Conservation (phyloP, 2,113 vertebrate species). For the Chaetorhynchus papuensis region DNA sequence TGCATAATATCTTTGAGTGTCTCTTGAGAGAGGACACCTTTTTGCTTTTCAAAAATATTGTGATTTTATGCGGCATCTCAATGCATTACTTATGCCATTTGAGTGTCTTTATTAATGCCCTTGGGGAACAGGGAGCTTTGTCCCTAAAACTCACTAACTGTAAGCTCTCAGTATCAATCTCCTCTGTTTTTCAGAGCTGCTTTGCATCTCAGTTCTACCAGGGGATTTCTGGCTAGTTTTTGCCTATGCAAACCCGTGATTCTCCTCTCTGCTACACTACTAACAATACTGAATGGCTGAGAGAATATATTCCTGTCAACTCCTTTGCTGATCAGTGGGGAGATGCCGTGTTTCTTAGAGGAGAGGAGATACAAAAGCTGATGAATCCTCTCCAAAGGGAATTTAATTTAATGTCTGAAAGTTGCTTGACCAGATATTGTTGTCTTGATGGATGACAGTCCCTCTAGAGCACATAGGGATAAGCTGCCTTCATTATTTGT, state of each 20-base stretch:
- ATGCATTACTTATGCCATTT: neutral
- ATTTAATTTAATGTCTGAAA: constrained; percentile 17
- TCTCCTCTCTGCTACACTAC: neutral
- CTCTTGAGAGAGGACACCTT: neutral
- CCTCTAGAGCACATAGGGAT: neutral
- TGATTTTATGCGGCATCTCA: constrained; percentile 7
- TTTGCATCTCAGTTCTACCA: neutral
- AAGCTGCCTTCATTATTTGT: constrained; percentile 37
- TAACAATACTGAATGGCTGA: neutral
- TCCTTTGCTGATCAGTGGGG: neutral
- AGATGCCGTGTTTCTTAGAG: neutral
- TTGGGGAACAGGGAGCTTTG: neutral
- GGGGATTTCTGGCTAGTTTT: neutral
- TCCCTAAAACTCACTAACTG: neutral
- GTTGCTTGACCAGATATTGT: constrained; percentile 42
- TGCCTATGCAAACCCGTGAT: neutral
- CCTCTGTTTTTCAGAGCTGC: neutral
- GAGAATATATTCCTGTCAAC: constrained; percentile 29
- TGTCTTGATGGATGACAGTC: constrained; percentile 37
- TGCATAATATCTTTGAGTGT: neutral
- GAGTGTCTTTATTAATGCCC: neutral
- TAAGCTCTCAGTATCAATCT: neutral
- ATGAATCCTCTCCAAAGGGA: constrained; percentile 2
- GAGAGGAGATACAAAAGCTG: constrained; percentile 16
- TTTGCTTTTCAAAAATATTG: constrained; percentile 27